Base-by-base conservation (phyloP, 1,140 invertebrate species). In the Rhysida immarginata region DNA sequence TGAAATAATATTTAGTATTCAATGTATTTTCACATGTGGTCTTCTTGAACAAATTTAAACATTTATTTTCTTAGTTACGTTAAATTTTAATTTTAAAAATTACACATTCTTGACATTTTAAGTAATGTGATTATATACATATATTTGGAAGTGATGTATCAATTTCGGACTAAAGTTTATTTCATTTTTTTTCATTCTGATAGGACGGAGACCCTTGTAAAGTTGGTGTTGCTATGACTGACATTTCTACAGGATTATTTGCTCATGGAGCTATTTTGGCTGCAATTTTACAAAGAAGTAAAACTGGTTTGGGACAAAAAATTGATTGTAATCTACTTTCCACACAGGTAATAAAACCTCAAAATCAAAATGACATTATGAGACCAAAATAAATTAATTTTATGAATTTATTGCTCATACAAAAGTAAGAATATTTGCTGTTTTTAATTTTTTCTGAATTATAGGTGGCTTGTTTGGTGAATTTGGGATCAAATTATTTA, bases 251-350 rank as follows among this genome's bases (percentile, higher is more conserved):
- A 0, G 94, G 93, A 0, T 70, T 97, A 1, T 95, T 94, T 69
- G 90, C 91, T 3, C 87, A 94, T 68, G 90, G 91, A n/a, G 89
- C 93, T 0, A 96, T 97, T 50, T 74, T 97, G 72, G 87, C 92
- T 16, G 93, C 93, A 1, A 67, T 97, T 11, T 69, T 91, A 41
- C 79, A 92, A 62, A 74, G 87, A 58, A 65, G 76, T 2, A 80
- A 78, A 61, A 93, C 87, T 1, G 84, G 87, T 0, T 68, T 67
- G 62, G 94, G 94, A 2, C 90, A 96, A 63, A 89, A 87, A 73
- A 90, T 98, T 57, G 87, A 96, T 60, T 93, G 89, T 62, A 82
- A 96, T 74, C 75, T 98, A n/a, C 71, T 97, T 0, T 87, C 89
- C 2, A 95, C 92, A 1, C 91, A 95, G 77, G 73, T 73, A 53